These are phyloP conservation scores for Zaprionus lineosus DNA, from an alignment of 2,888 invertebrate species.

Conservation along the genomic window DNA sequence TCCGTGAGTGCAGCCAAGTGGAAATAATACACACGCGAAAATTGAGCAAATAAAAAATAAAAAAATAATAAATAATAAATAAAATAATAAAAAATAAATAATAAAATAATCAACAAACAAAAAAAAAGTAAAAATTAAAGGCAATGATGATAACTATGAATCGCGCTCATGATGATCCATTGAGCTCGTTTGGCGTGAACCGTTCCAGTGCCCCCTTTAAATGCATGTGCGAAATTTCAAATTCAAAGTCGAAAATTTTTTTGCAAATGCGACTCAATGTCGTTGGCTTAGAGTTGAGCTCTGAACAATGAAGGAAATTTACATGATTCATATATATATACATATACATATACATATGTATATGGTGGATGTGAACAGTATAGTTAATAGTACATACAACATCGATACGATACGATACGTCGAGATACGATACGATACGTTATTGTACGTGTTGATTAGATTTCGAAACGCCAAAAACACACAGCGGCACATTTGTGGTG, in stretches of 20 bases:
- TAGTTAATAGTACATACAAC: slow-evolving; percentile 41
- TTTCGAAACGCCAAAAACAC: slow-evolving; percentile 50
- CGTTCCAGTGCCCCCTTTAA: too few relatives aligned
- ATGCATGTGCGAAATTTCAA: slow-evolving; percentile 15
- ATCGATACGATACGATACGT: slow-evolving; percentile 39
- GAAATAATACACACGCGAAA: slow-evolving; percentile 12
- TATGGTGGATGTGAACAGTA: slow-evolving; percentile 39
- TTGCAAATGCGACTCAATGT: slow-evolving; percentile 51
- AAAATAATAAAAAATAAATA: not conserved
- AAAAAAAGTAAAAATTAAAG: slow-evolving; percentile 12
- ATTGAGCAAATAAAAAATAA: slow-evolving; percentile 1
- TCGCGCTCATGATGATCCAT: slow-evolving; percentile 10
- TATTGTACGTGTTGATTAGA: slow-evolving; percentile 68
- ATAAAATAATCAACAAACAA: slow-evolving; percentile 6
- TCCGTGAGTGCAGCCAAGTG: slow-evolving; percentile 25
- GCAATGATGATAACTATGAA: slow-evolving; percentile 8
- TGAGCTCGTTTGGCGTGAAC: too few relatives aligned
- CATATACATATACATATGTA: not conserved
- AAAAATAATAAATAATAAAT: not conserved
- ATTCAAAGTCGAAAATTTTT: slow-evolving; percentile 62
- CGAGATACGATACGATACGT: slow-evolving; percentile 46
- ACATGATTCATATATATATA: slow-evolving; percentile 1
- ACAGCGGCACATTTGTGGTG: slow-evolving; percentile 10
- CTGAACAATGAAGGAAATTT: slow-evolving; percentile 18
- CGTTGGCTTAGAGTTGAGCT: slow-evolving; percentile 21